phyloP scores from a whole-genome alignment of 2,113 vertebrate species.

The Barbus barbus region DNA sequence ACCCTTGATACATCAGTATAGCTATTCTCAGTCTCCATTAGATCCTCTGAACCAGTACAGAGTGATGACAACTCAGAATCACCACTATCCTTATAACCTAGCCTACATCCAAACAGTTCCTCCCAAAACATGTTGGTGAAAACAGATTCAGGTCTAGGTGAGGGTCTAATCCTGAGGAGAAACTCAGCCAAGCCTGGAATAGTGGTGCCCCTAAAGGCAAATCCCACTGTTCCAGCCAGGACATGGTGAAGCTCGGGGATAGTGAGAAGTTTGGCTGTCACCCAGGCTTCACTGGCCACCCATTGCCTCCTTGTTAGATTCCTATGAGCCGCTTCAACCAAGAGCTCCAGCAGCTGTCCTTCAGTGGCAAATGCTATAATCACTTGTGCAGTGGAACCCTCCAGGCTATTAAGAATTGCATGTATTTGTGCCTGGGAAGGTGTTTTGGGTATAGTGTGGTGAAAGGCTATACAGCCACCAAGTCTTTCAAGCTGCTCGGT shows the following conservation, averaged over 20 bases:
- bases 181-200: slow-evolving; percentile 64
- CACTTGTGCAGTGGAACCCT: slow-evolving; percentile 67
- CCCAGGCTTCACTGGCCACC: slow-evolving; percentile 69
- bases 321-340: slow-evolving; percentile 65
- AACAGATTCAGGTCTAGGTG: slow-evolving; percentile 61
- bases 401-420: slow-evolving; percentile 64
- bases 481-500: slow-evolving; percentile 62
- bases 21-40: slow-evolving; percentile 62
- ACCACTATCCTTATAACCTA: slow-evolving; percentile 49
- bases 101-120: slow-evolving; percentile 70
- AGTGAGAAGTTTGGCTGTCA: slow-evolving; percentile 68
- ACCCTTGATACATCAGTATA: slow-evolving; percentile 69
- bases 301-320: slow-evolving; percentile 71
- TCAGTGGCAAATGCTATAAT: slow-evolving; percentile 74
- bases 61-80: slow-evolving; percentile 39
- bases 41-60: slow-evolving; percentile 71
- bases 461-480: slow-evolving; percentile 69
- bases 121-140: slow-evolving; percentile 77
- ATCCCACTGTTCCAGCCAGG: slow-evolving; percentile 71
- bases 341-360: slow-evolving; percentile 67
- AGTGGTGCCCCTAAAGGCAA: slow-evolving; percentile 66
- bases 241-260: slow-evolving; percentile 62
- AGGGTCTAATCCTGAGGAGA: slow-evolving; percentile 65
- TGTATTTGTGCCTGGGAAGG: slow-evolving; percentile 57
- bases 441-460: slow-evolving; percentile 67